phyloP scores from a whole-genome alignment of 2,888 invertebrate species.

The Archips crataeganus region DNA sequence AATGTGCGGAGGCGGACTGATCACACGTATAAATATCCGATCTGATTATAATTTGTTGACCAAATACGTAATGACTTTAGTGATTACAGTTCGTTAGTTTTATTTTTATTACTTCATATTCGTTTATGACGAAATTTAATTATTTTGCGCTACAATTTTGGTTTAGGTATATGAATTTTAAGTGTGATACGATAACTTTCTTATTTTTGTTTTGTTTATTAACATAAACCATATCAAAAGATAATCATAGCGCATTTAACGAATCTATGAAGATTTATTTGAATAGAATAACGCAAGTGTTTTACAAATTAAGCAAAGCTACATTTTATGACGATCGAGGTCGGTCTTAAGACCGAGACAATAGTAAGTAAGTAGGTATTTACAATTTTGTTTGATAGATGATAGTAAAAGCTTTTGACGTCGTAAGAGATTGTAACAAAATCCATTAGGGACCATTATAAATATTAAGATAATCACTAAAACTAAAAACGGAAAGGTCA shows the following conservation, averaged over 20 bases:
- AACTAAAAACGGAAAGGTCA: conserved; percentile 7
- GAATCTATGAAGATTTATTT: background rate
- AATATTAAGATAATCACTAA: background rate
- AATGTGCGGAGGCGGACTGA: conserved; percentile 55
- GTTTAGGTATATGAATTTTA: no score
- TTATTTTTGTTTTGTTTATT: no score
- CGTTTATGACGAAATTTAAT: background rate
- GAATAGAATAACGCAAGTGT: background rate
- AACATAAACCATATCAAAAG: no score
- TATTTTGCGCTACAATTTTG: no score
- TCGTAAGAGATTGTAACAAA: background rate
- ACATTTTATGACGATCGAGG: background rate
- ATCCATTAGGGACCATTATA: conserved; percentile 12
- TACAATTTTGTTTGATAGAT: background rate
- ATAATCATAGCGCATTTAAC: no score
- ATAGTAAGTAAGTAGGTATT: background rate
- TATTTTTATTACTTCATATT: background rate
- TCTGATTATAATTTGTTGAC: conserved; percentile 28
- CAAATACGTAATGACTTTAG: conserved; percentile 5
- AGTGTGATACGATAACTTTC: no score
- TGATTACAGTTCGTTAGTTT: background rate
- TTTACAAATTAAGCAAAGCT: background rate
- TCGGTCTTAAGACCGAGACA: background rate
- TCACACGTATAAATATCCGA: conserved; percentile 50
- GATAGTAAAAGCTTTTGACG: conserved; percentile 5